Base-by-base conservation (phyloP, 2,797 vertebrate species). In the Acrocephalus scirpaceus region DNA sequence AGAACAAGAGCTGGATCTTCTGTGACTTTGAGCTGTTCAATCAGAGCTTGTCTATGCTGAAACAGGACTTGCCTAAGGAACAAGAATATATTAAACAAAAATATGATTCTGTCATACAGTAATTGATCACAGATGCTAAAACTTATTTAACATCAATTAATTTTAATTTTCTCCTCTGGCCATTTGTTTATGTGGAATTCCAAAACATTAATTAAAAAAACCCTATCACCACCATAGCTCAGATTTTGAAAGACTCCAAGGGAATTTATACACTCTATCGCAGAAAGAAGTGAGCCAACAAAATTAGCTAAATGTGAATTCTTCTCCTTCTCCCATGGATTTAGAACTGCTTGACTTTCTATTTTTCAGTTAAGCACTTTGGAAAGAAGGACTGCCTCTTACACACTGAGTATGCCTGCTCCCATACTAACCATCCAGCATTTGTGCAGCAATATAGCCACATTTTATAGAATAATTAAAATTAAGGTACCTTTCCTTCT, bases 1-100 rank as follows among this genome's bases (percentile, higher is more conserved):
- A 99, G 98, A 73, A 99, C 97, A 70, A 99, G 98, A 15, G 99
- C 99, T 3, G 99, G 98, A 38, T 99, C 99, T 96, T 99, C 99
- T 2, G 98, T 98, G 51, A 98, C 98, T 96, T 98, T 99, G 14
- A 99, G 97, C 96, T 99, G 99, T 89, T 99, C 99, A n/a, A 93
- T 92, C 79, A 99, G 98, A 56, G 98, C 99, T 91, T 99, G 99
- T 44, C 99, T 98, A 86, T 99, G 99, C 92, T 99, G 97, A 92
- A 99, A 99, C 12, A 99, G 94, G 67, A 98, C 95, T 91, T 98
- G 98, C 77, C 98, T 98, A 72, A 73, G 73, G 60, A 97, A 90
- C 53, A 79, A 88, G 19, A 83, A 93, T 21, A 86, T 16, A 74
- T 50, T 21, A 29, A 48, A 70, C 9, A 34, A 81, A 86, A 82